A percentile compares a stretch with the other conserved stretches of the same genome.
Evolutionary conservation across 1,140 invertebrate genomes (phyloP).

Genomic region (Hycleus phaleratus): DNA sequence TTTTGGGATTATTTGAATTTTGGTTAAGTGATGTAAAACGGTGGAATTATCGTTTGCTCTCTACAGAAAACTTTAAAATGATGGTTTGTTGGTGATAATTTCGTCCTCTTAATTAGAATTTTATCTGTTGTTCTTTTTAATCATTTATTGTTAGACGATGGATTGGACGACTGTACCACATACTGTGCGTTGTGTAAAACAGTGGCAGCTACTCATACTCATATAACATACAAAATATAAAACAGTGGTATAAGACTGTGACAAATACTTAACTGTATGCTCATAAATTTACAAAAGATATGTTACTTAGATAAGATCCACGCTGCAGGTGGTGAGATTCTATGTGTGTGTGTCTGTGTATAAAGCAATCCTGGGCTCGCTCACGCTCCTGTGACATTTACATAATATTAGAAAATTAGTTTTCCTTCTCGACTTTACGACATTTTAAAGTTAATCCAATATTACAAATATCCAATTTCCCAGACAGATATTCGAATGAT

Average conservation of each 20-base stretch:
- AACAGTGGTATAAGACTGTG: conserved; percentile 34
- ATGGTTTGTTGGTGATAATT: too few relatives aligned
- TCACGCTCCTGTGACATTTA: conserved; percentile 4
- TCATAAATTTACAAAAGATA: conserved; percentile 34
- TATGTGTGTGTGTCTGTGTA: neutral
- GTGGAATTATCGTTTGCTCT: too few relatives aligned
- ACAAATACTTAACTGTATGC: conserved; percentile 35
- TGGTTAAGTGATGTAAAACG: too few relatives aligned
- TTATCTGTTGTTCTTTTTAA: too few relatives aligned
- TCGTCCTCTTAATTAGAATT: too few relatives aligned
- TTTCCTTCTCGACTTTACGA: too few relatives aligned
- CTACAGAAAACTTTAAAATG: too few relatives aligned
- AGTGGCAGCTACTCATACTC: conserved; percentile 34
- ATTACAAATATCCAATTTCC: too few relatives aligned
- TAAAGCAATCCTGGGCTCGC: conserved; percentile 13
- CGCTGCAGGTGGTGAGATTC: conserved; percentile 25
- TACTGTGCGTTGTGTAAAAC: conserved; percentile 30
- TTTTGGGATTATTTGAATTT: too few relatives aligned
- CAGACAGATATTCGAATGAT: too few relatives aligned
- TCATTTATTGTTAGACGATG: neutral
- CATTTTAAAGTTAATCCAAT: too few relatives aligned
- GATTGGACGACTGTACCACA: conserved; percentile 26
- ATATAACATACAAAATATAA: conserved; percentile 27
- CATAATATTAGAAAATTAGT: neutral
- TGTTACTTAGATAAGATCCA: conserved; percentile 26